phyloP scores from a whole-genome alignment of 2,113 vertebrate genomes.

The Poeciliopsis prolifica region DNA sequence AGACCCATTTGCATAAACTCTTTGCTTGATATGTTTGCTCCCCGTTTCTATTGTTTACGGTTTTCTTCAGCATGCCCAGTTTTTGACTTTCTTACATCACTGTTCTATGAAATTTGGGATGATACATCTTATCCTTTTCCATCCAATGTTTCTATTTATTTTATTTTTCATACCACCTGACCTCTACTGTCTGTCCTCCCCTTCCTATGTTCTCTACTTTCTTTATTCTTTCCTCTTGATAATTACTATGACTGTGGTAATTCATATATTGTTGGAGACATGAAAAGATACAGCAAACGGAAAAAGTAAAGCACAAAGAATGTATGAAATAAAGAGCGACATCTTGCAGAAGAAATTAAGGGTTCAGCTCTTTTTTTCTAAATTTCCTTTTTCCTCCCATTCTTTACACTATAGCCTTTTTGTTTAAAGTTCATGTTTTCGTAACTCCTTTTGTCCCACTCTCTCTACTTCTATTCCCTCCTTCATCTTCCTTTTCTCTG shows the following conservation, averaged over 20 bases:
- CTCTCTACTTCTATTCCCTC: slow-evolving; percentile 43
- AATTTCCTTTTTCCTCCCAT: slow-evolving; percentile 7
- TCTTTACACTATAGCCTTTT: neutral
- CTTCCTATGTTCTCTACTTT: neutral
- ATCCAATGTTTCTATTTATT: neutral
- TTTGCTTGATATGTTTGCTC: too few relatives aligned
- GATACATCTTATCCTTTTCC: neutral
- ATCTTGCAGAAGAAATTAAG: slow-evolving; percentile 16
- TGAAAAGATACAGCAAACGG: slow-evolving; percentile 1
- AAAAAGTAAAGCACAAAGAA: neutral
- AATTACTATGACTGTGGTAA: slow-evolving; percentile 10
- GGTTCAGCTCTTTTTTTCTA: neutral
- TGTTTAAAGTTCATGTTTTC: slow-evolving; percentile 6
- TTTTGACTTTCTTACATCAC: too few relatives aligned
- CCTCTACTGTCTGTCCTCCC: neutral
- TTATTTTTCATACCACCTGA: neutral
- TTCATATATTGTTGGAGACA: slow-evolving; percentile 17
- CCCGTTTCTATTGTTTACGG: too few relatives aligned
- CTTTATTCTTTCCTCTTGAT: slow-evolving; percentile 1
- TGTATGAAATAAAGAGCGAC: slow-evolving; percentile 11
- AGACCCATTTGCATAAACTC: too few relatives aligned
- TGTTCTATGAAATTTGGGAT: too few relatives aligned
- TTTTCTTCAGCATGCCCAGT: too few relatives aligned
- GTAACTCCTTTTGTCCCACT: slow-evolving; percentile 22
- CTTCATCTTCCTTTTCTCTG: slow-evolving; percentile 56